These are phyloP conservation scores for Atlantisia rogersi DNA, from an alignment of 2,113 vertebrate genomes.

Conservation along the genomic window DNA sequence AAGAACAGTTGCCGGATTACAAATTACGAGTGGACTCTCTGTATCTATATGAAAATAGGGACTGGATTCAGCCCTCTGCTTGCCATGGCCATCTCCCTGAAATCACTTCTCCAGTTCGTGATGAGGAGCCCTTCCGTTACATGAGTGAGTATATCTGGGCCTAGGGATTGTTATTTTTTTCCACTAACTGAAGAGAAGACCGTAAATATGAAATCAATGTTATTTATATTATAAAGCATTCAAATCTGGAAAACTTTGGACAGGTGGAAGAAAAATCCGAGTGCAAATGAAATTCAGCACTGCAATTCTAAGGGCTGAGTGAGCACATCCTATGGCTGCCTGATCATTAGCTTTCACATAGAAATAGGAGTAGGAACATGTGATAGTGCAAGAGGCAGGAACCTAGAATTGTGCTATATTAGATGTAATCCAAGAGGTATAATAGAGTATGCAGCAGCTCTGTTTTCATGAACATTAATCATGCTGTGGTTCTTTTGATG, in stretches of 20 bases:
- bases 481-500: background rate
- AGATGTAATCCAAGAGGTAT: background rate
- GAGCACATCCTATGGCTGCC: background rate
- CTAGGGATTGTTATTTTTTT: background rate
- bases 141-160: constrained; percentile 84
- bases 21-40: constrained; percentile 83
- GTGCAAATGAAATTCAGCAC: background rate
- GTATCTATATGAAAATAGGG: constrained; percentile 89
- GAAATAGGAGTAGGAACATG: background rate
- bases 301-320: background rate
- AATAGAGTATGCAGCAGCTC: background rate
- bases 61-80: constrained; percentile 81
- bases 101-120: constrained; percentile 79
- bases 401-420: background rate
- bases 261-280: background rate
- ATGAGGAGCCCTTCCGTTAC: constrained; percentile 90
- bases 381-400: background rate
- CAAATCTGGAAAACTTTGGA: background rate
- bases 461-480: background rate
- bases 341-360: background rate
- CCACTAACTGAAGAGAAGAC: background rate
- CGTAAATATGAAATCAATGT: background rate
- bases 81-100: constrained; percentile 67
- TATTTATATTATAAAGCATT: background rate
- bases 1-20: constrained; percentile 82